Conservation (phyloP, 2,113 vertebrate genomes). For the Zingel zingel region DNA sequence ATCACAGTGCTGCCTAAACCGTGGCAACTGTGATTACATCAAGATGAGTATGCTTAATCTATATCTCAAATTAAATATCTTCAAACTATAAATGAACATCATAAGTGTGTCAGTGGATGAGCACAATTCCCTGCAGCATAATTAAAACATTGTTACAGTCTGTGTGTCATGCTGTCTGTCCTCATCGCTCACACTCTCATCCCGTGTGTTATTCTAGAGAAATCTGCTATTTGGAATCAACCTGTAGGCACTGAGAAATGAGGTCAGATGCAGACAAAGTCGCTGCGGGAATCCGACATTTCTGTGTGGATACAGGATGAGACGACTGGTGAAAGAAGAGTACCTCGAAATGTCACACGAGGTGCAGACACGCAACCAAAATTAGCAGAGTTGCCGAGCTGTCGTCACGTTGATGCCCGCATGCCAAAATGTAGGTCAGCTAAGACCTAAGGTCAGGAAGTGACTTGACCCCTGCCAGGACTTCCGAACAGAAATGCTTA, state of each 20-base stretch:
- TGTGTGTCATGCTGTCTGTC: not conserved
- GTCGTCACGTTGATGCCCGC: not conserved
- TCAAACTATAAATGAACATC: conserved; percentile 20
- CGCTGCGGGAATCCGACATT: conserved; percentile 44
- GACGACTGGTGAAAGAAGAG: not conserved
- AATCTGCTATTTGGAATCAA: conserved; percentile 60
- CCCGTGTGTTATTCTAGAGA: conserved; percentile 11
- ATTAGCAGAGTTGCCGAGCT: not conserved
- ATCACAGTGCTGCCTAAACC: not conserved
- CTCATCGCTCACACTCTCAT: not conserved
- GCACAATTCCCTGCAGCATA: not conserved
- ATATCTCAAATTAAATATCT: conserved; percentile 7
- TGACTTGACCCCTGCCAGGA: not conserved
- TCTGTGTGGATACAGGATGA: conserved; percentile 11
- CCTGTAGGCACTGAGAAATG: conserved; percentile 53
- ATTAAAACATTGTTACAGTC: conserved; percentile 23
- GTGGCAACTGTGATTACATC: not conserved
- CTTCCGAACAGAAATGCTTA: not conserved
- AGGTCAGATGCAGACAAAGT: conserved; percentile 46
- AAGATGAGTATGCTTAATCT: not conserved
- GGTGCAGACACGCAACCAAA: not conserved
- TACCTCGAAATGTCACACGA: conserved; percentile 50
- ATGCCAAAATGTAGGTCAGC: not conserved
- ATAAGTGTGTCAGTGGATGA: conserved; percentile 19
- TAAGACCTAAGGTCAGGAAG: not conserved